Base-by-base conservation (phyloP, 1,140 invertebrate genomes). In the Euglossa dilemma region DNA sequence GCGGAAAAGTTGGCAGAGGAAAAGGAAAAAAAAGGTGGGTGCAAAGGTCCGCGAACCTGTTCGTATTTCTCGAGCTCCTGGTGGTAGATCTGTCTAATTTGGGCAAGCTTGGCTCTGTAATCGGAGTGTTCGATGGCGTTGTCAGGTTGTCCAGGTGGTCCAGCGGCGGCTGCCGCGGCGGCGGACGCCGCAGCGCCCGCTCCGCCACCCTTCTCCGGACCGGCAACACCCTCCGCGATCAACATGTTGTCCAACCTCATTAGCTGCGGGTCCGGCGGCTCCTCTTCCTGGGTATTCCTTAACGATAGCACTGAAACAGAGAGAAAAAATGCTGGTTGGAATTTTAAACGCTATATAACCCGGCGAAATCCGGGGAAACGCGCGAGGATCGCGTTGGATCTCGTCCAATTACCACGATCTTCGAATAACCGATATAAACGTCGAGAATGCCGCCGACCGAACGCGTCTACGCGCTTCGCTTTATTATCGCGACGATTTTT, bases 211-310 rank as follows among this genome's bases (percentile, higher is more conserved):
- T 99, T 99, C 92, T 99, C 99, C 1, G 99, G 99, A 1, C 99
- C 99, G 8, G 99, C 98, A 20, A 99, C 99, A 57, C 99, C 99
- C 94, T 99, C 99, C 0, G 99, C 99, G 88, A 99, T 99, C 92
- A 99, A 95, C 99, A 99, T 99, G 94, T 99, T 99, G 95, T 99
- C 99, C 92, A 99, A 94, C 88, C 99, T 96, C 98, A 99, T 99
- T 82, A 99, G 95, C 93, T 99, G 99, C 0, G 99, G 99, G 95
- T 99, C 99, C 92, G 99, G 98, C 1, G 99, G 98, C 92, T 99
- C 99, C 93, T 99, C 99, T 94, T 99, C 99, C 95, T 99, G 98
- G 87, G 98, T 98, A 94, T 99, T 99, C 89, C 98, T 96, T 90
- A 99, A 96, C 87, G 98, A 99, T 80, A 99, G 95, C 56, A 99